These are phyloP conservation scores for Castor canadensis DNA, from an alignment of 2,113 vertebrate genomes.

Conservation along the genomic window DNA sequence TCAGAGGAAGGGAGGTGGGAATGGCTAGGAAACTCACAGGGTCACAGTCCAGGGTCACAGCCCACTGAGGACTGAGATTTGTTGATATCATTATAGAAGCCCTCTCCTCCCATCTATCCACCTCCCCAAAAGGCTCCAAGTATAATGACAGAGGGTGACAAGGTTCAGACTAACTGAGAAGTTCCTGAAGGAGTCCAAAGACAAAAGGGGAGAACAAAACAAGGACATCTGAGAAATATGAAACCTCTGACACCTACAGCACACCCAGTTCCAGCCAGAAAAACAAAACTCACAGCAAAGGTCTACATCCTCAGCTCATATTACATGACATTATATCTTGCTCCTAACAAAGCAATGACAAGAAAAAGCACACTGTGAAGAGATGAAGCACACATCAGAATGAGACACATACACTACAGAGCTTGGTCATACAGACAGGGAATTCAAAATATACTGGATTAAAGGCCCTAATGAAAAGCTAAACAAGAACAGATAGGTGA, in stretches of 20 bases:
- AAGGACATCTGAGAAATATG: background rate
- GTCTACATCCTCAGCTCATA: background rate
- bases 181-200: background rate
- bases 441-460: background rate
- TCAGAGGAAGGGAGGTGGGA: fast-evolving
- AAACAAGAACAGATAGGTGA: background rate
- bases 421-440: background rate
- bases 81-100: background rate
- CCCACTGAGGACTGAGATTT: background rate
- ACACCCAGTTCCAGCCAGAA: background rate
- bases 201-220: background rate
- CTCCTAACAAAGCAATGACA: background rate
- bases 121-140: background rate
- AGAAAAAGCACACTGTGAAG: background rate
- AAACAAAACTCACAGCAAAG: background rate
- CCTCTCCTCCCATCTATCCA: background rate
- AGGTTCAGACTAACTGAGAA: background rate
- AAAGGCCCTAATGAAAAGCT: background rate
- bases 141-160: background rate
- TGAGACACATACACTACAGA: background rate
- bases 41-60: background rate
- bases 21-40: background rate
- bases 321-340: background rate
- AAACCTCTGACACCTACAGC: background rate
- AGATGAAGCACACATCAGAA: background rate